Evolutionary conservation across 1,140 invertebrate species (phyloP).

Genomic region (Aphidius gifuensis): DNA sequence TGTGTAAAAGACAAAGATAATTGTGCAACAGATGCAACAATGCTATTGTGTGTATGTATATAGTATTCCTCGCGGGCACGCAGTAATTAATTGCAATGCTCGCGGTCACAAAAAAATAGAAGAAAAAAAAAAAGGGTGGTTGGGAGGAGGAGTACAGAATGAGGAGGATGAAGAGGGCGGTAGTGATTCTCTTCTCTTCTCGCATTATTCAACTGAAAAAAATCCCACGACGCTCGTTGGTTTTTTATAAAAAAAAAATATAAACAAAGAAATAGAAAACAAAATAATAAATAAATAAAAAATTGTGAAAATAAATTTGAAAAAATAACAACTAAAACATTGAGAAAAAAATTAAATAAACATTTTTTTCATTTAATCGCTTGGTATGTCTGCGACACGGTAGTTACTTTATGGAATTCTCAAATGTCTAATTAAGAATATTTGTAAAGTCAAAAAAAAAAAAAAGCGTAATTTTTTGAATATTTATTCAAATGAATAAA

Average conservation of each 20-base stretch:
- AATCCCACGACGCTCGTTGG: constrained; percentile 34
- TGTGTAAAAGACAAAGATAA: constrained; percentile 14
- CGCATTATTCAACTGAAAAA: constrained; percentile 42
- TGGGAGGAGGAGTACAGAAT: background rate
- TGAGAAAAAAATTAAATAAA: background rate
- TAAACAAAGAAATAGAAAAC: no score
- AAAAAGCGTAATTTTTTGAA: background rate
- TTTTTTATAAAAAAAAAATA: background rate
- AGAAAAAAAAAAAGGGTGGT: constrained; percentile 2
- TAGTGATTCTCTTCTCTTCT: constrained; percentile 22
- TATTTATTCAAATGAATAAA: background rate
- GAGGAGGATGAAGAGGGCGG: constrained; percentile 21
- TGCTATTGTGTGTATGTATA: constrained; percentile 26
- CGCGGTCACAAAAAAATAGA: constrained; percentile 40
- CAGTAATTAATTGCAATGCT: constrained; percentile 51
- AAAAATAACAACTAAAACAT: no score
- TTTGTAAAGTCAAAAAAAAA: constrained; percentile 4
- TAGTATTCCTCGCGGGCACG: constrained; percentile 33
- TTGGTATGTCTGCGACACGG: constrained; percentile 17
- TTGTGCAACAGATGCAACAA: constrained; percentile 41
- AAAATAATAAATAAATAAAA: no score
- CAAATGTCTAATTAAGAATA: constrained; percentile 13
- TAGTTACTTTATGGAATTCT: constrained; percentile 12
- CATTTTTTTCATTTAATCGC: background rate
- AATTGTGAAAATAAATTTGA: no score